phyloP scores from a whole-genome alignment of 2,888 invertebrate genomes.

The Cataglyphis rosenhaueri region DNA sequence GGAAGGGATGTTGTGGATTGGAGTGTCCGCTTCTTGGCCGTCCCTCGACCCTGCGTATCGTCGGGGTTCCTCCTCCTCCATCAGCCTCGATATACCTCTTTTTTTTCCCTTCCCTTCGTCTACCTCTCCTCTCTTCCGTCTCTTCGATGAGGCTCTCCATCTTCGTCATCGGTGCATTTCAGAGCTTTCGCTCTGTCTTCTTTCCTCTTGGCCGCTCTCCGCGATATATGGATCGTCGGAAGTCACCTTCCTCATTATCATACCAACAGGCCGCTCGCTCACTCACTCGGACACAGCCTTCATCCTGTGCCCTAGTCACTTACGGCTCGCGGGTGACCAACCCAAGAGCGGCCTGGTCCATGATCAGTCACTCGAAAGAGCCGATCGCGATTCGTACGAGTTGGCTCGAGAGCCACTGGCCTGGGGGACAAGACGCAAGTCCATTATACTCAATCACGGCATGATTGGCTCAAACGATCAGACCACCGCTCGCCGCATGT shows the following conservation, averaged over 20 bases:
- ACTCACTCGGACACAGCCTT: constrained; percentile 84
- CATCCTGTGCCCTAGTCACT: constrained; percentile 85
- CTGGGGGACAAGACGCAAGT: constrained; percentile 86
- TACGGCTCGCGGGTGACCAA: constrained; percentile 82
- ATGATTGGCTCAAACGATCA: constrained; percentile 86
- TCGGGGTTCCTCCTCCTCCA: constrained; percentile 58
- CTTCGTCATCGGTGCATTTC: constrained; percentile 66
- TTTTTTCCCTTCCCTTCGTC: constrained; percentile 57
- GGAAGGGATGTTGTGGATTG: constrained; percentile 81
- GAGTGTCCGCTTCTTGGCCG: constrained; percentile 84
- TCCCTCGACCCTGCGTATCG: constrained; percentile 58
- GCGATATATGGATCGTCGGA: constrained; percentile 84
- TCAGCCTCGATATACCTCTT: constrained; percentile 64
- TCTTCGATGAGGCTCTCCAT: constrained; percentile 49
- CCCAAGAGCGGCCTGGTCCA: constrained; percentile 74
- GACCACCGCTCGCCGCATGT: constrained; percentile 82
- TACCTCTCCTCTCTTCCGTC: constrained; percentile 43
- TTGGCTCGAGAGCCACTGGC: constrained; percentile 83
- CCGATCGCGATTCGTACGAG: constrained; percentile 62
- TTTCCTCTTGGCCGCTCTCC: constrained; percentile 73
- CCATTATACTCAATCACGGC: constrained; percentile 85
- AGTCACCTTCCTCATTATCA: constrained; percentile 86
- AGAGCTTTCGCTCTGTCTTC: constrained; percentile 64
- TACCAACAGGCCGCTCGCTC: constrained; percentile 82
- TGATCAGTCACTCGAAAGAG: constrained; percentile 60